Percentiles rank a stretch among this genome's conserved stretches.
Evolutionary conservation across 2,797 vertebrate species (phyloP).

Genomic region (Gorsachius magnificus): DNA sequence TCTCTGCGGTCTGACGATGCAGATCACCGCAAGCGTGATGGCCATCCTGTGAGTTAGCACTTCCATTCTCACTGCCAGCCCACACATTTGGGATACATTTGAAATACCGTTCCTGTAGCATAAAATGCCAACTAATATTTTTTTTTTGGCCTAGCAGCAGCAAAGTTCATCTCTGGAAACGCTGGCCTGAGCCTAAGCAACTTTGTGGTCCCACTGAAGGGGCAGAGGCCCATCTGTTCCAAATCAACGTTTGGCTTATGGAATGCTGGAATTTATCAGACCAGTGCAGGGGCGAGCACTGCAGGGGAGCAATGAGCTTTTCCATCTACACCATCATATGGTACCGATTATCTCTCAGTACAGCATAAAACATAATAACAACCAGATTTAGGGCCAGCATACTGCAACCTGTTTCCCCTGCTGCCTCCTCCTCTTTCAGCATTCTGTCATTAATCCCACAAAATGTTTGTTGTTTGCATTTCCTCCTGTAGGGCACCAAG

Average conservation of each 20-base stretch:
- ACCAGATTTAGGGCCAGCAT: slow-evolving; percentile 42
- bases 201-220: slow-evolving; percentile 39
- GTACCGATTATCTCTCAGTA: slow-evolving; percentile 67
- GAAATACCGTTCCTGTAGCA: neutral
- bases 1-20: rapidly evolving
- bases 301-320: slow-evolving; percentile 69
- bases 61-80: neutral
- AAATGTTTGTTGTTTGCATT: neutral
- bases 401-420: slow-evolving; percentile 52
- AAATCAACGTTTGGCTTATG: slow-evolving; percentile 71
- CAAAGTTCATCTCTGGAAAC: slow-evolving; percentile 18
- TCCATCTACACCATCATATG: slow-evolving; percentile 67
- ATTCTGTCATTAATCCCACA: neutral
- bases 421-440: neutral
- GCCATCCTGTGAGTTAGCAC: neutral
- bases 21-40: rapidly evolving
- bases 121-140: neutral
- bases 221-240: slow-evolving; percentile 72
- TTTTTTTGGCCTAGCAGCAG: neutral
- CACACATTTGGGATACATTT: neutral
- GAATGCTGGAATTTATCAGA: slow-evolving; percentile 72
- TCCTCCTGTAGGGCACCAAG: neutral
- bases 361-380: slow-evolving; percentile 61
- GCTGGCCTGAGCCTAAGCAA: neutral
- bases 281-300: slow-evolving; percentile 66